Evolutionary conservation across 2,113 vertebrate genomes (phyloP).

Genomic region (Pachycephala philippinensis): DNA sequence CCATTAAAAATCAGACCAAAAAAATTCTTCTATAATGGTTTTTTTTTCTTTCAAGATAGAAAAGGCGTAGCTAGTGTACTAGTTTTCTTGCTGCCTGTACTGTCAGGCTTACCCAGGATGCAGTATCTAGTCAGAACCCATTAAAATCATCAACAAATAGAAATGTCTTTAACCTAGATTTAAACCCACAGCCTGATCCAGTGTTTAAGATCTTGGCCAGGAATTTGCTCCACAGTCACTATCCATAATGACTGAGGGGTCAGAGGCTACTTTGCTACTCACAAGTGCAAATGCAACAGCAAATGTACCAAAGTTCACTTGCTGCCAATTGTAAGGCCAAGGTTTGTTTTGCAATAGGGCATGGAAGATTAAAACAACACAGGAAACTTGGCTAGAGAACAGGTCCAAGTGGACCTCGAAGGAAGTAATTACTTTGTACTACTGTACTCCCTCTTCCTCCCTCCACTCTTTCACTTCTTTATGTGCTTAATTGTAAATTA

Average conservation of each 20-base stretch:
- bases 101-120: not conserved
- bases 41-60: not conserved
- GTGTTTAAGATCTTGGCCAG: slow-evolving; percentile 29
- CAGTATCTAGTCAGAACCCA: not conserved
- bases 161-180: slow-evolving; percentile 39
- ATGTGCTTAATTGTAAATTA: slow-evolving; percentile 51
- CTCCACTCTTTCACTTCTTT: slow-evolving; percentile 12
- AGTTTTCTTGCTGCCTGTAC: not conserved
- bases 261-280: slow-evolving; percentile 13
- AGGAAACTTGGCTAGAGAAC: not conserved
- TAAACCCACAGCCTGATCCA: slow-evolving; percentile 18
- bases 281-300: not conserved
- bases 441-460: not conserved
- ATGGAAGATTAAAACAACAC: slow-evolving; percentile 38
- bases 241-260: slow-evolving; percentile 33
- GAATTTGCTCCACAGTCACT: slow-evolving; percentile 37
- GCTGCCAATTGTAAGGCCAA: not conserved
- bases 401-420: slow-evolving; percentile 4
- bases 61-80: not conserved
- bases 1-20: not conserved
- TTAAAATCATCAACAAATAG: slow-evolving; percentile 42
- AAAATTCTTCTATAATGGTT: not conserved
- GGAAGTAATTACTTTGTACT: slow-evolving; percentile 32
- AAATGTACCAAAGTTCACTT: not conserved
- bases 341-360: slow-evolving; percentile 16